A percentile compares a stretch with the other conserved stretches of the same genome.
phyloP scores from a whole-genome alignment of 2,797 vertebrate species.

The Dryobates pubescens region DNA sequence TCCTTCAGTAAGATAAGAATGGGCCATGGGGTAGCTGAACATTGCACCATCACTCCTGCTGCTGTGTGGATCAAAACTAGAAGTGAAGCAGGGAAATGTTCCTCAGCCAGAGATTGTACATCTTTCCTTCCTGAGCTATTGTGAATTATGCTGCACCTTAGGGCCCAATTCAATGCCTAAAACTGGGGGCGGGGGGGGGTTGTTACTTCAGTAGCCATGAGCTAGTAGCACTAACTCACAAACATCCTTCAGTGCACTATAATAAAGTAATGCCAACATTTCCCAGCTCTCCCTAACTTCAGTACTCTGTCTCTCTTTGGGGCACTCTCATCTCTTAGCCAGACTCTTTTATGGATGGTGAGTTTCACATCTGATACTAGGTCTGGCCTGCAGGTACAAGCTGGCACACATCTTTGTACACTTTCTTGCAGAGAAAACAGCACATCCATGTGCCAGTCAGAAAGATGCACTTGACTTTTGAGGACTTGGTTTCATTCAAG shows the following conservation, averaged over 20 bases:
- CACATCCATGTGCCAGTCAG: not conserved
- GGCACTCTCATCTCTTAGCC: not conserved
- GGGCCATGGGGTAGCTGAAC: not conserved
- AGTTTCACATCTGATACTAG: not conserved
- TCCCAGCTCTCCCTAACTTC: slow-evolving; percentile 62
- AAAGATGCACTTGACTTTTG: not conserved
- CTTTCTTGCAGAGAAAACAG: not conserved
- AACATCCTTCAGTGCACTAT: slow-evolving; percentile 33
- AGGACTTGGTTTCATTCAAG: slow-evolving; percentile 32
- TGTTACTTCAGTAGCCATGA: slow-evolving; percentile 61
- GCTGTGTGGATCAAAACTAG: not conserved
- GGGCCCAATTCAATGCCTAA: slow-evolving; percentile 70
- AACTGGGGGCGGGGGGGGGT: slow-evolving; percentile 52
- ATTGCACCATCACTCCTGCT: not conserved
- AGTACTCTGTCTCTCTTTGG: slow-evolving; percentile 53
- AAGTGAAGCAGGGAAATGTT: not conserved
- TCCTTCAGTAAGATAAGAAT: not conserved
- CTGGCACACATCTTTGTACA: rapidly evolving
- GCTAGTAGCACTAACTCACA: slow-evolving; percentile 31
- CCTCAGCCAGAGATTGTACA: not conserved
- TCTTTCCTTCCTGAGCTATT: not conserved
- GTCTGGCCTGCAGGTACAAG: not conserved
- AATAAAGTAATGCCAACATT: slow-evolving; percentile 71
- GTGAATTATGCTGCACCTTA: slow-evolving; percentile 68
- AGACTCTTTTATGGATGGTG: not conserved